Conservation (phyloP, 1,140 invertebrate genomes). For the Calycopis cecrops region DNA sequence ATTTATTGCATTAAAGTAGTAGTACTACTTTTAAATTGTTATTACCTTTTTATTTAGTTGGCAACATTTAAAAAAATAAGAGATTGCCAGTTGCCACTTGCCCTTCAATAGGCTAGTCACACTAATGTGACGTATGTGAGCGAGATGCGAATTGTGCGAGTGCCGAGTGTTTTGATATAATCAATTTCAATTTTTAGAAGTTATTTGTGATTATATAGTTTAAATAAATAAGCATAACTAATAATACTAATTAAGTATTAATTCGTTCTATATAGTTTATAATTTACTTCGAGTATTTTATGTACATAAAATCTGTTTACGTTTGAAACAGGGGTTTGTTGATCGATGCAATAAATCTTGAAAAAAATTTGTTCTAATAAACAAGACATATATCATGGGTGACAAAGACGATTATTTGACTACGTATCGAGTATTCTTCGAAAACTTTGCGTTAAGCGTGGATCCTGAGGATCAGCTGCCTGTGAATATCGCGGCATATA, state of each 20-base stretch:
- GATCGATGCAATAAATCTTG: conserved; percentile 43
- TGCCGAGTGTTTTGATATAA: conserved; percentile 50
- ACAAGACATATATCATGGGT: conserved; percentile 44
- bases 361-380: conserved; percentile 13
- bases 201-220: conserved; percentile 30
- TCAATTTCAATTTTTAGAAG: conserved; percentile 23
- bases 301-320: conserved; percentile 11
- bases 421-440: conserved; percentile 81
- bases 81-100: no score
- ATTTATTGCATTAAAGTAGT: no score
- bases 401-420: conserved; percentile 81
- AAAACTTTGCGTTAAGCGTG: conserved; percentile 79
- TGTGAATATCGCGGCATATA: conserved; percentile 81
- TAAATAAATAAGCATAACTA: conserved; percentile 28
- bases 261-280: not conserved
- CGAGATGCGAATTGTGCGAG: conserved; percentile 41
- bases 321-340: conserved; percentile 40
- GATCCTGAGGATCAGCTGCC: conserved; percentile 84
- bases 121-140: conserved; percentile 38
- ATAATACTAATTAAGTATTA: conserved; percentile 18
- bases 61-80: no score
- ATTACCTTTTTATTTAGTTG: no score
- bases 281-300: conserved; percentile 10
- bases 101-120: not conserved
- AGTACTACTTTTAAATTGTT: no score